Evolutionary conservation across 2,797 vertebrate species (phyloP).

Genomic region (Ambastaia sidthimunki): DNA sequence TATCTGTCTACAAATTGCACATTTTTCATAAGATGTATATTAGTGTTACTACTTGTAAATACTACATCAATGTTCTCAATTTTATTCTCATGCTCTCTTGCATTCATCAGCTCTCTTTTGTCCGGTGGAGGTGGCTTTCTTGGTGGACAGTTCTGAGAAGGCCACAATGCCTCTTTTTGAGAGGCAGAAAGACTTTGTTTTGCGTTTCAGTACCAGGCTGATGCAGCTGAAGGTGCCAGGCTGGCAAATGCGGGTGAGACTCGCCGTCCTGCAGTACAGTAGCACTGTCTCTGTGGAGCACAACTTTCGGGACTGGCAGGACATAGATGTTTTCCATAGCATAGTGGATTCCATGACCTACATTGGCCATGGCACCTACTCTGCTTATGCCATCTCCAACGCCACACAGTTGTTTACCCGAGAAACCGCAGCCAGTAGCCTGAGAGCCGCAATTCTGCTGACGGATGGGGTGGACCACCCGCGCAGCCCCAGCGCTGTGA

Average conservation of each 20-base stretch:
- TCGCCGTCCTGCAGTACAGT: constrained; percentile 88
- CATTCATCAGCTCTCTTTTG: constrained; percentile 68
- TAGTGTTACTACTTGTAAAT: too few relatives aligned
- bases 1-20: neutral
- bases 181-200: constrained; percentile 82
- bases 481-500: constrained; percentile 78
- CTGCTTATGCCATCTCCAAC: constrained; percentile 85
- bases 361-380: constrained; percentile 87
- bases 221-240: constrained; percentile 71
- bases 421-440: constrained; percentile 75
- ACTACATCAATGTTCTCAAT: too few relatives aligned
- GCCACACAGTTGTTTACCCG: constrained; percentile 80
- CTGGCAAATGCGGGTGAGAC: constrained; percentile 74
- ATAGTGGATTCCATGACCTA: constrained; percentile 77
- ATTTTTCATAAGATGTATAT: too few relatives aligned
- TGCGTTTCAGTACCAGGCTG: constrained; percentile 76
- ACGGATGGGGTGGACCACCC: constrained; percentile 87
- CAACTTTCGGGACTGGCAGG: constrained; percentile 85
- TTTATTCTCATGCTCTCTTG: neutral
- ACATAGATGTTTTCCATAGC: constrained; percentile 83
- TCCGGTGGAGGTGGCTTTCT: constrained; percentile 80
- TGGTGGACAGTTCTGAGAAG: constrained; percentile 90
- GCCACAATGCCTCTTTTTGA: constrained; percentile 79
- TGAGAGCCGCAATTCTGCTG: constrained; percentile 84
- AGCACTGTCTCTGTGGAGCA: constrained; percentile 83